Conservation (phyloP, 2,797 vertebrate genomes). For the Notamacropus eugenii region DNA sequence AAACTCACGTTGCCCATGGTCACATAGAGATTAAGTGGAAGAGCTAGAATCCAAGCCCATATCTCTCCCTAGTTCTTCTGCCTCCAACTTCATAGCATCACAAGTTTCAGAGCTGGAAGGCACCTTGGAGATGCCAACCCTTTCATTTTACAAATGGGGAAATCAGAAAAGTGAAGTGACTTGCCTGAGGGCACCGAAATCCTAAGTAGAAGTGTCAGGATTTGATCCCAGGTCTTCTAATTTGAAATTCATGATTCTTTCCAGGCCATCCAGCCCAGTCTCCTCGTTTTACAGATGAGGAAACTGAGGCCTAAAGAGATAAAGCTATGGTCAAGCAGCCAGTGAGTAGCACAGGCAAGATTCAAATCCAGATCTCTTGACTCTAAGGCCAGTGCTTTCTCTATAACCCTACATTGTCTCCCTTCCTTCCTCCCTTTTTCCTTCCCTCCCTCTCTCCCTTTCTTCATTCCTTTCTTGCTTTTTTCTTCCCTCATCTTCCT, state of each 20-base stretch:
- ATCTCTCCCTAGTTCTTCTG: not conserved
- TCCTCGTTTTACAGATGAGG: not conserved
- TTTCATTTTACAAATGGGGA: not conserved
- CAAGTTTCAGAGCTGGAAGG: not conserved
- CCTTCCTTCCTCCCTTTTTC: not conserved
- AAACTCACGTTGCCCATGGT: not conserved
- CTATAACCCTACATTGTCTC: not conserved
- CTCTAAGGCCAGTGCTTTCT: not conserved
- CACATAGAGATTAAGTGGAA: not conserved
- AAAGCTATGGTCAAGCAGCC: not conserved
- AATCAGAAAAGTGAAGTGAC: not conserved
- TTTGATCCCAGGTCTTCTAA: not conserved
- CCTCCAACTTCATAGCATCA: not conserved
- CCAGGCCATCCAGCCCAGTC: rapidly evolving
- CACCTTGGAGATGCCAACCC: not conserved
- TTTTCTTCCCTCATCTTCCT: rapidly evolving
- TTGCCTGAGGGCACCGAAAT: not conserved
- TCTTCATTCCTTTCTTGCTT: not conserved
- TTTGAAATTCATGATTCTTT: not conserved
- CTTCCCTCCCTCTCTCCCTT: not conserved
- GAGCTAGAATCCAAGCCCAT: not conserved
- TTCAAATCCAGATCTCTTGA: not conserved
- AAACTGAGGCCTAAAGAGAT: not conserved
- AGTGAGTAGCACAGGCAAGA: not conserved
- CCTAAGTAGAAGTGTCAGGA: not conserved